Conservation (phyloP, 2,113 vertebrate genomes). For the Notarius quadriscutis region DNA sequence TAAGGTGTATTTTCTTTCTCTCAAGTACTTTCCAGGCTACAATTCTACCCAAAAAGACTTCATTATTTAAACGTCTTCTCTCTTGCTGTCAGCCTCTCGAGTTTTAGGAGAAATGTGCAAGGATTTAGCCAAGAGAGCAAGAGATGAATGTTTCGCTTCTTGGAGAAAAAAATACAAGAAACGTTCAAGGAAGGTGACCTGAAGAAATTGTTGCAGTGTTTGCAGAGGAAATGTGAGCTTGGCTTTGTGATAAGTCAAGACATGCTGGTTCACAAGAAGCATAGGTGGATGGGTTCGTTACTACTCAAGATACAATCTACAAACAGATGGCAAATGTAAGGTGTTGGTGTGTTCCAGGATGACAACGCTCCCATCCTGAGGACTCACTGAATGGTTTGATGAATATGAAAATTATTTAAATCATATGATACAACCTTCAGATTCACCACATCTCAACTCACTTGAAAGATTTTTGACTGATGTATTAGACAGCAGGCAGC, state of each 20-base stretch:
- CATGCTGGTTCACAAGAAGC: background rate
- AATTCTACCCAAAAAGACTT: constrained; percentile 41
- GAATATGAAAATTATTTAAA: background rate
- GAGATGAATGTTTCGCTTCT: constrained; percentile 37
- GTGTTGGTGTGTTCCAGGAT: background rate
- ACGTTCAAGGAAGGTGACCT: constrained; percentile 4
- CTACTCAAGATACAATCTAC: background rate
- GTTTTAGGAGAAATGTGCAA: constrained; percentile 39
- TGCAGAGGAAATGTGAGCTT: constrained; percentile 3
- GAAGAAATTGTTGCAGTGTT: background rate
- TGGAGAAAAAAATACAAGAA: constrained; percentile 20
- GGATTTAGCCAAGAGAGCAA: constrained; percentile 45
- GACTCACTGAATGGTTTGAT: background rate
- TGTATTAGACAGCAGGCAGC: background rate
- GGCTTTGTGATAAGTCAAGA: background rate
- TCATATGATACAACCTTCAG: background rate
- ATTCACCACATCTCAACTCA: background rate
- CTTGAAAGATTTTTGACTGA: background rate
- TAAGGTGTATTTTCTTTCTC: constrained; percentile 26
- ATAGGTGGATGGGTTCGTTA: background rate
- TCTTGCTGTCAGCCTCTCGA: constrained; percentile 46
- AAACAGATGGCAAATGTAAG: background rate
- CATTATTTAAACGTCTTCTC: constrained; percentile 54
- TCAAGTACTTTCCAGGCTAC: constrained; percentile 48
- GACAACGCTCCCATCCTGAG: background rate